Conservation (phyloP, 2,888 invertebrate species). For the Synanthedon andrenaeformis region DNA sequence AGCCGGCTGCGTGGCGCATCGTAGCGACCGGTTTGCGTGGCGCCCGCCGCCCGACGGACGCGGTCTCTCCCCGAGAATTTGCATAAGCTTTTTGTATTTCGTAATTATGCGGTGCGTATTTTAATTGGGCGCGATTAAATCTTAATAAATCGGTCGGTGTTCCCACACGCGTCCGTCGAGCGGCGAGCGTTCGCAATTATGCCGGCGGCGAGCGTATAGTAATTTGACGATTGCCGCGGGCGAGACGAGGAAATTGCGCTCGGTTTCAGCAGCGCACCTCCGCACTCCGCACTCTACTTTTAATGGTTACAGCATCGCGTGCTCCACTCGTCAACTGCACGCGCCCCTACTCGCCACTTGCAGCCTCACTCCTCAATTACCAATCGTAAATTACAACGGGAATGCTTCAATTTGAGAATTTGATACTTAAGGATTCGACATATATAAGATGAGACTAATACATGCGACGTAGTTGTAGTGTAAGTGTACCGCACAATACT, state of each 20-base stretch:
- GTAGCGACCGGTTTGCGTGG: conserved; percentile 18
- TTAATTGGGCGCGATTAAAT: conserved; percentile 65
- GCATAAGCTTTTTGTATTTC: conserved; percentile 49
- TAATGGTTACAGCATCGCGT: conserved; percentile 11
- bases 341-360: conserved; percentile 5
- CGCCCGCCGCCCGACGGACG: conserved; percentile 11
- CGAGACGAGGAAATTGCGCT: conserved; percentile 47
- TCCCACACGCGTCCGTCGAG: conserved; percentile 46
- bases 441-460: no score
- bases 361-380: conserved; percentile 59
- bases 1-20: conserved; percentile 5
- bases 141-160: conserved; percentile 62
- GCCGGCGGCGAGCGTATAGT: conserved; percentile 45
- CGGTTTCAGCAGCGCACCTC: conserved; percentile 29
- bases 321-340: conserved; percentile 25
- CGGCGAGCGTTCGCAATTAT: conserved; percentile 46
- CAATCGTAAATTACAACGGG: conserved; percentile 57
- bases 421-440: no score
- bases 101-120: conserved; percentile 56
- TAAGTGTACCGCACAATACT: no score
- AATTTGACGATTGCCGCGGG: conserved; percentile 55
- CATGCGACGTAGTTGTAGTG: no score
- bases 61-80: conserved; percentile 28
- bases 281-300: not conserved
- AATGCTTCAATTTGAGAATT: conserved; percentile 30